These are phyloP conservation scores for Orius insidiosus DNA, from an alignment of 1,140 invertebrate species.

Conservation along the genomic window DNA sequence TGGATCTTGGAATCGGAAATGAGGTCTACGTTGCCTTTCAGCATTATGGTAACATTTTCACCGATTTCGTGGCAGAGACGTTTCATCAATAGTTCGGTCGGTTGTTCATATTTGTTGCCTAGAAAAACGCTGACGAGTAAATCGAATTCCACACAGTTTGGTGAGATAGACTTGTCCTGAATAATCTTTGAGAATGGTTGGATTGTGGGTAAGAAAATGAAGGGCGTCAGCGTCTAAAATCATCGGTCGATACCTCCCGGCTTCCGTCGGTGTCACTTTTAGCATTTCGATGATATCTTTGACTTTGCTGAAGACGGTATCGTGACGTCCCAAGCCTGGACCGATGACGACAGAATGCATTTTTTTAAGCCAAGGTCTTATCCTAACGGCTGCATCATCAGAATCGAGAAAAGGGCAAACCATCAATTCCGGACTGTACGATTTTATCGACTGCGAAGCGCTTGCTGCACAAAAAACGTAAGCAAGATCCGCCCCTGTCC, in stretches of 20 bases:
- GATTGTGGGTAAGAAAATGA: constrained; percentile 59
- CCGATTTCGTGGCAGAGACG: constrained; percentile 10
- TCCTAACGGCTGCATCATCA: constrained; percentile 40
- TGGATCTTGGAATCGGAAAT: constrained; percentile 16
- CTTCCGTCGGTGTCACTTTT: constrained; percentile 7
- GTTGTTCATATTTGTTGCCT: constrained; percentile 7
- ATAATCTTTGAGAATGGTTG: constrained; percentile 60
- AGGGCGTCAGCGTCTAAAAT: constrained; percentile 93
- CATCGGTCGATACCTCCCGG: constrained; percentile 35
- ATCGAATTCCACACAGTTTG: constrained; percentile 84
- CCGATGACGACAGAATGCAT: constrained; percentile 83
- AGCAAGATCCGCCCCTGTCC: constrained; percentile 65
- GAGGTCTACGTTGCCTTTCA: constrained; percentile 18
- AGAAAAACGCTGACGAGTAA: constrained; percentile 43
- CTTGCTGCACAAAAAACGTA: constrained; percentile 78
- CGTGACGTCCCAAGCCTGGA: constrained; percentile 71
- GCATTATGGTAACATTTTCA: constrained; percentile 16
- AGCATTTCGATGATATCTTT: constrained; percentile 18
- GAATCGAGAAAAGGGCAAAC: constrained; percentile 75
- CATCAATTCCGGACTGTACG: constrained; percentile 92
- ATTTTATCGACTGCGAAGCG: constrained; percentile 79
- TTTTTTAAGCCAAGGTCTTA: constrained; percentile 61
- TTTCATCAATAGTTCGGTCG: constrained; percentile 6
- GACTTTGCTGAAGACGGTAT: constrained; percentile 7
- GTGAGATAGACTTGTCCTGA: constrained; percentile 58